Conservation (phyloP, 2,797 vertebrate species). For the Falco cherrug region DNA sequence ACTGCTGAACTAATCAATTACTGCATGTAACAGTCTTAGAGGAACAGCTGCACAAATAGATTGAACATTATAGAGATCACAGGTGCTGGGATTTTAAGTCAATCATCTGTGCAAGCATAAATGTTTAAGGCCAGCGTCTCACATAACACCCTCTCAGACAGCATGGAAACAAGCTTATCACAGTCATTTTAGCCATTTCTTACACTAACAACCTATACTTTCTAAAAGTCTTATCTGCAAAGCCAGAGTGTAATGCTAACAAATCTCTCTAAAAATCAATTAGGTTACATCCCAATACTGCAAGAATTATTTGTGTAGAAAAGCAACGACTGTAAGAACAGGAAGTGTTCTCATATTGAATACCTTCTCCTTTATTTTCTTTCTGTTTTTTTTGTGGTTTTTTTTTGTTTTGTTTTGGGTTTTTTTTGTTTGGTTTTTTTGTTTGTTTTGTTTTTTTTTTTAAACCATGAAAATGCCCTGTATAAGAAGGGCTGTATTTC, state of each 20-base stretch:
- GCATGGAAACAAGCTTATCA: slow-evolving; percentile 39
- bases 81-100: slow-evolving; percentile 56
- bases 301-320: background rate
- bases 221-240: slow-evolving; percentile 23
- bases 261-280: slow-evolving; percentile 45
- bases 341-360: background rate
- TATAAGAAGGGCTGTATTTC: background rate
- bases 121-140: background rate
- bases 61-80: slow-evolving; percentile 39
- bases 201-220: background rate
- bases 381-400: background rate
- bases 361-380: background rate
- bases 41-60: slow-evolving; percentile 60
- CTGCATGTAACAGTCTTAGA: background rate
- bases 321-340: background rate
- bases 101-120: slow-evolving; percentile 37
- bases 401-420: background rate
- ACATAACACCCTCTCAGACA: slow-evolving; percentile 27
- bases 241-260: slow-evolving; percentile 3
- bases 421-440: background rate
- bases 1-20: slow-evolving; percentile 56
- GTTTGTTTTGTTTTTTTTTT: background rate
- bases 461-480: background rate
- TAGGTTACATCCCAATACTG: background rate
- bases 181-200: slow-evolving; percentile 20